These are phyloP conservation scores for Chiloscyllium plagiosum DNA, from an alignment of 2,113 vertebrate species.

Conservation along the genomic window DNA sequence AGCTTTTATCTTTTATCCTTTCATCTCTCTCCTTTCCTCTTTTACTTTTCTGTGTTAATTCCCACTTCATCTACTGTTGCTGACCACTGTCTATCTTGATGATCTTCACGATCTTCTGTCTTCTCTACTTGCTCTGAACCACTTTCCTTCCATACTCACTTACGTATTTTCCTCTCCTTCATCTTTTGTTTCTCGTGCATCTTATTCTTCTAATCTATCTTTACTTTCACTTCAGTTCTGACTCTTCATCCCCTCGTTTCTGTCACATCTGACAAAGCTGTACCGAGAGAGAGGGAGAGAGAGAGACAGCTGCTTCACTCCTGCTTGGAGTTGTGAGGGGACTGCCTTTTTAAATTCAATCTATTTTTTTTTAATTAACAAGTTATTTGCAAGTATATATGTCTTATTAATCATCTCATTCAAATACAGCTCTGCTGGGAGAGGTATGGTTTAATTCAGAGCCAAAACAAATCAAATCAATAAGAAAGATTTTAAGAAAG, in stretches of 20 bases:
- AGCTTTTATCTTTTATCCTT: neutral
- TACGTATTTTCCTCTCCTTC: too few species aligned
- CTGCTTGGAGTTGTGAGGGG: too few species aligned
- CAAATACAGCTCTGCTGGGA: neutral
- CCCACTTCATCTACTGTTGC: neutral
- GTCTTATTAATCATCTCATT: neutral
- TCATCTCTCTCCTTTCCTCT: neutral
- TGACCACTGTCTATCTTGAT: neutral
- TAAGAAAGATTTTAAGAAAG: neutral
- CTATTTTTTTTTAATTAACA: neutral
- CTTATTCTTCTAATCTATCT: too few species aligned
- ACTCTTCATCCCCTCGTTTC: neutral
- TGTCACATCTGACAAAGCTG: neutral
- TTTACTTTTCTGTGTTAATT: neutral
- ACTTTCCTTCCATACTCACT: neutral
- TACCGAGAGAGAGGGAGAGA: neutral
- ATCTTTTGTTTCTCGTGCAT: neutral
- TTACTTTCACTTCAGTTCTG: neutral
- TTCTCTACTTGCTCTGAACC: neutral
- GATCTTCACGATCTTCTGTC: neutral
- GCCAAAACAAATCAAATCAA: neutral
- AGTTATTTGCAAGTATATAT: neutral
- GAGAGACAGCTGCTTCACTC: too few species aligned
- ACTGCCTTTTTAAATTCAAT: neutral
- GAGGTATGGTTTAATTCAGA: neutral